Percentiles rank a stretch among this genome's conserved stretches.
These are phyloP conservation scores for Bostrychus sinensis DNA, from an alignment of 2,113 vertebrate genomes.

Conservation along the genomic window DNA sequence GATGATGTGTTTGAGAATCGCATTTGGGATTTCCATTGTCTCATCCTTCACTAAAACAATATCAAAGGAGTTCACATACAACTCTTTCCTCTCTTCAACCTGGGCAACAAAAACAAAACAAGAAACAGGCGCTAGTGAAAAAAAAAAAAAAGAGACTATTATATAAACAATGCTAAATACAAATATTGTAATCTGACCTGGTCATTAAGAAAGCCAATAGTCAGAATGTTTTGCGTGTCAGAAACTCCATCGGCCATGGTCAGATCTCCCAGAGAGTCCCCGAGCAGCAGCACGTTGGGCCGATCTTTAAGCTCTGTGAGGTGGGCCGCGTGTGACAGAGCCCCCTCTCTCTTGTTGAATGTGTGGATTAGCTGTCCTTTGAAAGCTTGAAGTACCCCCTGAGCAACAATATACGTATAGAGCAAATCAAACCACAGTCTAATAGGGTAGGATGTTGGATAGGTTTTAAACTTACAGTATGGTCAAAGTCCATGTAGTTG, in stretches of 20 bases:
- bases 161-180: neutral
- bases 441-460: neutral
- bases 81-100: constrained; percentile 84
- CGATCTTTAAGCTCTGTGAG: constrained; percentile 81
- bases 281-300: constrained; percentile 86
- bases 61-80: constrained; percentile 84
- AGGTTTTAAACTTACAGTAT: constrained; percentile 73
- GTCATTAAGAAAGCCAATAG: constrained; percentile 89
- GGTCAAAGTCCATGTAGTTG: constrained; percentile 92
- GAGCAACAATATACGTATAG: neutral
- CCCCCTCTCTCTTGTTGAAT: constrained; percentile 86
- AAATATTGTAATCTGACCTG: constrained; percentile 73
- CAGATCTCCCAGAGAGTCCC: constrained; percentile 90
- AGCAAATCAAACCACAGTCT: neutral
- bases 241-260: constrained; percentile 88
- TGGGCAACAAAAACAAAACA: constrained; percentile 45
- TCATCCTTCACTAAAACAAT: constrained; percentile 87
- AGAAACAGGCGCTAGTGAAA: neutral
- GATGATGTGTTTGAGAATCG: constrained; percentile 78
- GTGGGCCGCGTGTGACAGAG: constrained; percentile 72
- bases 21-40: constrained; percentile 86
- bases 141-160: too few relatives aligned
- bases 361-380: constrained; percentile 88
- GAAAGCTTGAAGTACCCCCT: constrained; percentile 85
- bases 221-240: constrained; percentile 82